Base-by-base conservation (phyloP, 2,888 invertebrate genomes). In the Mayetiola destructor region DNA sequence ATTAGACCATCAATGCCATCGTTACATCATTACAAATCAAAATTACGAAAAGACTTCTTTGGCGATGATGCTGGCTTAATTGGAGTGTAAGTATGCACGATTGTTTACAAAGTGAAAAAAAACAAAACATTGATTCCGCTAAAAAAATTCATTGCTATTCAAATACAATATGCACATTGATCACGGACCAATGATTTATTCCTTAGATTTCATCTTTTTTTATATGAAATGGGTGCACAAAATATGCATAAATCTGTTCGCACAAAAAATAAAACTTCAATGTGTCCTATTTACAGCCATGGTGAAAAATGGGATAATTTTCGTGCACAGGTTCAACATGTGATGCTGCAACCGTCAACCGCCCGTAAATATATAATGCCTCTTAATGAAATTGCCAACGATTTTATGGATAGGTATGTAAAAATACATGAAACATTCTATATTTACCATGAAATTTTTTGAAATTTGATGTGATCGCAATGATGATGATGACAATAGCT, bases 221-320 rank as follows among this genome's bases (percentile, higher is more conserved):
- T n/a, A 48, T 48, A 27, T 27, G 6, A 48, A 48, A 48, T 42
- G 39, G 10, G 9, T 42, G 23, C 14, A 39, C 20, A n/a, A n/a
- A n/a, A 14, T 52, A 21, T 18, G 14, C 23, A 57, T 39, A n/a
- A n/a, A 23, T 21, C 40, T 12, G 21, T 30, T 18, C 32, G 14
- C n/a, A n/a, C n/a, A n/a, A n/a, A n/a, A n/a, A n/a, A n/a, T 55
- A 21, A 6, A 32, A 35, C 40, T 40, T 6, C 8, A 40, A 40
- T 40, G 5, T 55, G 12, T 59, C 14, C 37, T 42, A 23, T 4
- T 4, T 64, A 48, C 71, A 92, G 91, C 61, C 90, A 91, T 69
- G 92, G 91, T 0, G 81, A 84, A 65, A 82, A 84, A 64, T 93
- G 92, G 92, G 85, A 91, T 66, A 77, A 78, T 62, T 85, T 92